phyloP scores from a whole-genome alignment of 2,113 vertebrate genomes.

The Tetrao urogallus region DNA sequence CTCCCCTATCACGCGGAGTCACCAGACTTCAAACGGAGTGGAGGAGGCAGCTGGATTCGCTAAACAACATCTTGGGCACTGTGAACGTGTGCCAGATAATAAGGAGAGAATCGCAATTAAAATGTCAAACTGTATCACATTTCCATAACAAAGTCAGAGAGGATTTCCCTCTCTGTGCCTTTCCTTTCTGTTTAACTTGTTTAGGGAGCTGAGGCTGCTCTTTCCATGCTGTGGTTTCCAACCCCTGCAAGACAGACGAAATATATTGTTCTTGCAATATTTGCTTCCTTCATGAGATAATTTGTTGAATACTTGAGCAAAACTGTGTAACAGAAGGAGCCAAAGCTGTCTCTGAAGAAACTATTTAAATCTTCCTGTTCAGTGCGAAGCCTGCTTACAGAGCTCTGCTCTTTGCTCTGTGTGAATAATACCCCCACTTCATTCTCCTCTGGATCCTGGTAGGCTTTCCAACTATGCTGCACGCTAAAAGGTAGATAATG shows the following conservation, averaged over 20 bases:
- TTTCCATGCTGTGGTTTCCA: constrained; percentile 55
- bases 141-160: constrained; percentile 76
- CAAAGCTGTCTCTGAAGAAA: constrained; percentile 39
- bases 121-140: constrained; percentile 77
- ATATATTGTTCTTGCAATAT: constrained; percentile 48
- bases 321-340: constrained; percentile 66
- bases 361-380: constrained; percentile 44
- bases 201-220: constrained; percentile 58
- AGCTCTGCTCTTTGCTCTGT: constrained; percentile 4
- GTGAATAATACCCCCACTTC: constrained; percentile 20
- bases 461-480: neutral
- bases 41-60: constrained; percentile 77
- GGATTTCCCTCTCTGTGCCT: constrained; percentile 72
- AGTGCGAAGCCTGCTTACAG: neutral
- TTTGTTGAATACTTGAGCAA: constrained; percentile 62
- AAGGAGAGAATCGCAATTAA: constrained; percentile 75
- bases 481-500: neutral
- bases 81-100: constrained; percentile 74
- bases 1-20: constrained; percentile 72
- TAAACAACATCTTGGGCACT: constrained; percentile 75
- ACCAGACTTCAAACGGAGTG: constrained; percentile 62
- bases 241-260: constrained; percentile 14
- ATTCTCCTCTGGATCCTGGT: neutral
- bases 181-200: constrained; percentile 64
- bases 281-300: constrained; percentile 69